Percentiles rank a stretch among this genome's conserved stretches.
These are phyloP conservation scores for Ricordea florida DNA, from an alignment of 92 coral and sea anemone genomes.

Conservation along the genomic window DNA sequence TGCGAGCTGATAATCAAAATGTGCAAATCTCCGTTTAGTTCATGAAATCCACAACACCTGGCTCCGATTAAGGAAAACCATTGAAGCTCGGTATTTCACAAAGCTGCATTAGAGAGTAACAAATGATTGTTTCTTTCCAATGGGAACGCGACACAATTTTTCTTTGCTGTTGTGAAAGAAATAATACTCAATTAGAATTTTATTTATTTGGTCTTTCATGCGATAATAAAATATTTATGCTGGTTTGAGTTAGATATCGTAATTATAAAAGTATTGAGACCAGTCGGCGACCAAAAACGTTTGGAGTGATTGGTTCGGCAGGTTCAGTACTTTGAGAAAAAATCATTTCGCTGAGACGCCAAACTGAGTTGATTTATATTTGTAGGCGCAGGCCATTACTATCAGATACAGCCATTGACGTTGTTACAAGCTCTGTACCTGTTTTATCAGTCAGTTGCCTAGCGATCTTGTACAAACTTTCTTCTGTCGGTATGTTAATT, in stretches of 20 bases:
- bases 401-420: neutral
- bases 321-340: neutral
- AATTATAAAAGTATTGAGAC: slow-evolving; percentile 64
- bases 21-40: neutral
- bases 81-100: slow-evolving; percentile 20
- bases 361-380: slow-evolving; percentile 25
- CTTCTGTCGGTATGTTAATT: slow-evolving; percentile 56
- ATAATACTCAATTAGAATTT: slow-evolving; percentile 75
- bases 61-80: slow-evolving; percentile 29
- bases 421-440: slow-evolving; percentile 29
- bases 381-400: neutral
- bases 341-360: neutral
- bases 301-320: neutral
- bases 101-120: slow-evolving; percentile 34
- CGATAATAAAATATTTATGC: slow-evolving; percentile 74
- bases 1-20: slow-evolving; percentile 12
- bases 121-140: slow-evolving; percentile 33
- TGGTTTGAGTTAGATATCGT: slow-evolving; percentile 51
- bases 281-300: slow-evolving; percentile 22
- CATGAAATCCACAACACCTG: slow-evolving; percentile 45
- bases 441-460: slow-evolving; percentile 43
- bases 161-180: slow-evolving; percentile 46
- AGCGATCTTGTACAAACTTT: slow-evolving; percentile 46
- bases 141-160: slow-evolving; percentile 31
- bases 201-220: slow-evolving; percentile 80